Percentiles rank a stretch among this genome's conserved stretches.
Evolutionary conservation across 2,113 vertebrate genomes (phyloP).

Genomic region (Anseranas semipalmata): DNA sequence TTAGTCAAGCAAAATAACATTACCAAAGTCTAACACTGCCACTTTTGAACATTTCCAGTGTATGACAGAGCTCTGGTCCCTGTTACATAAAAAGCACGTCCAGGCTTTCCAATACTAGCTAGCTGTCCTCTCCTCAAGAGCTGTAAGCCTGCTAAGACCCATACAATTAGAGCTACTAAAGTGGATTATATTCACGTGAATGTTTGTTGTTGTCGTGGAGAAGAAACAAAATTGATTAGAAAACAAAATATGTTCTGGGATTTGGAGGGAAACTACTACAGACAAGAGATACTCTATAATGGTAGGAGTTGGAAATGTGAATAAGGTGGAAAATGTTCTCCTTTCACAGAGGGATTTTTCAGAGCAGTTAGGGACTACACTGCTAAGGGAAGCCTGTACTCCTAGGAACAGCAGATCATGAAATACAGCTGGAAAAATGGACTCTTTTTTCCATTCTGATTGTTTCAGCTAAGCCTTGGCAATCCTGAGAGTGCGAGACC

Average conservation of each 20-base stretch:
- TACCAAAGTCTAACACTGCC: neutral
- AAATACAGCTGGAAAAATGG: neutral
- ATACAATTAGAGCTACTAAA: conserved; percentile 33
- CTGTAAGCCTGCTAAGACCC: conserved; percentile 37
- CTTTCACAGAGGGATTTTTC: neutral
- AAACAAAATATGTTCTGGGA: neutral
- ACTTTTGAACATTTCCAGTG: neutral
- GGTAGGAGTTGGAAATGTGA: neutral
- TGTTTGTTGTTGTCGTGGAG: neutral
- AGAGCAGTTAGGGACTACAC: neutral
- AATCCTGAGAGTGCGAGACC: neutral
- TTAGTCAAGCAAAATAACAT: neutral
- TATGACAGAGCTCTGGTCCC: neutral
- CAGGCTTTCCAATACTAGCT: neutral
- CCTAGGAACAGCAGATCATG: neutral
- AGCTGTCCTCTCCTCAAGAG: neutral
- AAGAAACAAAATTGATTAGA: neutral
- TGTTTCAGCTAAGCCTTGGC: conserved; percentile 34
- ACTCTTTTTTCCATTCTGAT: neutral
- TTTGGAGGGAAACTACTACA: neutral
- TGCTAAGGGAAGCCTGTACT: neutral
- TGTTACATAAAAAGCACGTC: neutral
- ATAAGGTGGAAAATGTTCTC: neutral
- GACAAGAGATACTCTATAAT: neutral
- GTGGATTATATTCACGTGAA: neutral